These are phyloP conservation scores for Homalodisca vitripennis DNA, from an alignment of 1,140 invertebrate genomes.

Conservation along the genomic window DNA sequence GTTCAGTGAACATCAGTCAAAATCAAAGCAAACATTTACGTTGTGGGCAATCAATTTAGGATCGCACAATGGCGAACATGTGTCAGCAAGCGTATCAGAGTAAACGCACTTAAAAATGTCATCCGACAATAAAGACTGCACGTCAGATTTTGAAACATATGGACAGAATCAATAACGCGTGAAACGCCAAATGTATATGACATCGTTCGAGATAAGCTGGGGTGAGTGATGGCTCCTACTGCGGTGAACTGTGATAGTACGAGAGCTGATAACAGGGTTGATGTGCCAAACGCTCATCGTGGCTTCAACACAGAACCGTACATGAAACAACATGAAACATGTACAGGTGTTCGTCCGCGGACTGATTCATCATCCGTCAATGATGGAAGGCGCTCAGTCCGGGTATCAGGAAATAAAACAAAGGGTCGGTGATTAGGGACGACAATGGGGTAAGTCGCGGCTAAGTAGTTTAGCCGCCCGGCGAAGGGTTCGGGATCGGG, in stretches of 20 bases:
- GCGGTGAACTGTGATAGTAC: neutral
- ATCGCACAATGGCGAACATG: no score
- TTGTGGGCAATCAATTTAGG: no score
- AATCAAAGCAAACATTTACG: no score
- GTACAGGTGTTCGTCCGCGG: neutral
- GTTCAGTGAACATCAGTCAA: no score
- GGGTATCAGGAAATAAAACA: conserved; percentile 13
- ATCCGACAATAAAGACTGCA: no score
- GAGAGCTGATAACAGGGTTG: neutral
- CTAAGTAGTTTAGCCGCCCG: conserved; percentile 14
- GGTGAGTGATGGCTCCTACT: neutral
- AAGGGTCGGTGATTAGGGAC: conserved; percentile 11
- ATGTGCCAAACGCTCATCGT: no score
- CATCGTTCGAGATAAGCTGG: neutral
- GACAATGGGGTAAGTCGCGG: neutral
- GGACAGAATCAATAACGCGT: neutral
- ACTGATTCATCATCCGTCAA: neutral
- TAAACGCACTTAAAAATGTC: no score
- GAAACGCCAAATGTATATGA: conserved; percentile 1
- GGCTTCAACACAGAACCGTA: no score
- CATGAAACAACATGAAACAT: neutral
- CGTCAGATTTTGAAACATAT: neutral
- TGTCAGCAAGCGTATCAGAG: no score
- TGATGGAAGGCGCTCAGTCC: neutral
- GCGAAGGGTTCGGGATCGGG: neutral